phyloP scores from a whole-genome alignment of 64 coral and sea anemone species.

The Hydrozoanthus tunicans region DNA sequence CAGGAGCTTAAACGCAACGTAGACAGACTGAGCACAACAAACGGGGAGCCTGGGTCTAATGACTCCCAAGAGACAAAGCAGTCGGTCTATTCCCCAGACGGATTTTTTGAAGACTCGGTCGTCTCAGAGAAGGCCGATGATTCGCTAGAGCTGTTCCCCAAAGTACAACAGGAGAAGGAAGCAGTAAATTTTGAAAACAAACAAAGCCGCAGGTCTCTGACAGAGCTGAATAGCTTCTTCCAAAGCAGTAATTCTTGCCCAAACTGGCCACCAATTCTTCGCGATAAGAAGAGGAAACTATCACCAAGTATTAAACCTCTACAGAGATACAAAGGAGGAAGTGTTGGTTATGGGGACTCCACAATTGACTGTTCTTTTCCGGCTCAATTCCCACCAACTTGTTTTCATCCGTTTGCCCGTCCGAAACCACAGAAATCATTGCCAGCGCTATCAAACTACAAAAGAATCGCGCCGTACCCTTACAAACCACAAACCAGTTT shows the following conservation, averaged over 20 bases:
- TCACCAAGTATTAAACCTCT: not conserved
- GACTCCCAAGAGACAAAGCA: not conserved
- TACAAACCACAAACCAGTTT: conserved; percentile 16
- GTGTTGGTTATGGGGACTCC: not conserved
- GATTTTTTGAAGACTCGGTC: not conserved
- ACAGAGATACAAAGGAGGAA: not conserved
- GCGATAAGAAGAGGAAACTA: conserved; percentile 19
- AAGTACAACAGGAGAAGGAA: not conserved
- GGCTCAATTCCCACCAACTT: not conserved
- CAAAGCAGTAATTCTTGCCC: not conserved
- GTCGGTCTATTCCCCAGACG: not conserved
- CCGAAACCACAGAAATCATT: conserved; percentile 26
- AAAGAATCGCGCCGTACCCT: conserved; percentile 43
- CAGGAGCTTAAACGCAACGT: conserved; percentile 29
- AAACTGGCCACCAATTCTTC: conserved; percentile 15
- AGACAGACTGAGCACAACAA: not conserved
- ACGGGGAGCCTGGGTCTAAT: not conserved
- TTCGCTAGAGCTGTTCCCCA: not conserved
- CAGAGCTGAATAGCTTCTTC: not conserved
- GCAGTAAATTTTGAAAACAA: not conserved
- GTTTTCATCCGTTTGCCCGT: not conserved
- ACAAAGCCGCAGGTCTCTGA: not conserved
- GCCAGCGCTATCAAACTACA: conserved; percentile 37
- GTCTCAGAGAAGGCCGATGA: not conserved
- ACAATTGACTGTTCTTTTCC: conserved; percentile 8